phyloP scores from a whole-genome alignment of 2,797 vertebrate genomes.

The Gymnoscopelus microlampas region DNA sequence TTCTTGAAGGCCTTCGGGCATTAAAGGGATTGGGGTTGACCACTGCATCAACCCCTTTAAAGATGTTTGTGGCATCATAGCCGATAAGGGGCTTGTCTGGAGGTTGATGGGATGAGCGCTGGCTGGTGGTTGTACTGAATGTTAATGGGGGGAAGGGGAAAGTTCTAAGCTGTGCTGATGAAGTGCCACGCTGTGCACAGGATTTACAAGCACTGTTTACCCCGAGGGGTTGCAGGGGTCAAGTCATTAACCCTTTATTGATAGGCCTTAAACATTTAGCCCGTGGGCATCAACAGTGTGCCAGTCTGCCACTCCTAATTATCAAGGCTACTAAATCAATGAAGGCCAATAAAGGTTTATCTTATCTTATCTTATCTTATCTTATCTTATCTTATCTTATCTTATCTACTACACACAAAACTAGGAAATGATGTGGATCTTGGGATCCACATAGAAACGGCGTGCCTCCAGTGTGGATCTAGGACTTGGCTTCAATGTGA shows the following conservation, averaged over 20 bases:
- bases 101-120: constrained; percentile 26
- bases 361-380: not conserved
- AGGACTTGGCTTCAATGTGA: too few species aligned
- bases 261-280: constrained; percentile 57
- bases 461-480: too few species aligned
- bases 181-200: constrained; percentile 58
- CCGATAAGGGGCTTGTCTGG: constrained; percentile 52
- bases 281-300: constrained; percentile 59
- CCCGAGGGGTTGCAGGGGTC: constrained; percentile 56
- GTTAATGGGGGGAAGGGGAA: constrained; percentile 52
- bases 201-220: constrained; percentile 63
- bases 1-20: constrained; percentile 41
- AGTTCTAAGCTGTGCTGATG: constrained; percentile 54
- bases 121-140: constrained; percentile 52
- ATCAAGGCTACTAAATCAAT: constrained; percentile 38
- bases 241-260: constrained; percentile 78
- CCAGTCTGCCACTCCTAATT: constrained; percentile 49
- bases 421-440: too few species aligned
- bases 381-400: not conserved
- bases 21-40: constrained; percentile 48
- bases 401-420: too few species aligned
- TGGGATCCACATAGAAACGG: too few species aligned
- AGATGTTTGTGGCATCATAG: constrained; percentile 56
- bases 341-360: too few species aligned
- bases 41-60: constrained; percentile 41